Conservation (phyloP, 2,888 invertebrate genomes). For the Entomobrya multifasciata region DNA sequence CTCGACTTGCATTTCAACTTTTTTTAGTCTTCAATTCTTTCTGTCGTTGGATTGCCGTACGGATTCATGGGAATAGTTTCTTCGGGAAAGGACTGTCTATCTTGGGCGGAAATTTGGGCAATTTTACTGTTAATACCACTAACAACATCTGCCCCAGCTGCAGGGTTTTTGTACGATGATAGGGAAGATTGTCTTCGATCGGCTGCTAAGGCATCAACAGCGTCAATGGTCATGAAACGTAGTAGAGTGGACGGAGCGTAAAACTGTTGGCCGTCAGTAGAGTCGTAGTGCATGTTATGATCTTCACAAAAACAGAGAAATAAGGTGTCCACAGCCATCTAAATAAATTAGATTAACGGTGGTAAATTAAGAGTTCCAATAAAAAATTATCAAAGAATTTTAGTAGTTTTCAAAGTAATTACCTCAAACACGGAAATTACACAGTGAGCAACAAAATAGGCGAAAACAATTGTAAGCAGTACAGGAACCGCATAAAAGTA, state of each 20-base stretch:
- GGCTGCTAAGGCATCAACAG: conserved; percentile 73
- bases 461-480: conserved; percentile 90
- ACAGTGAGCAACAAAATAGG: conserved; percentile 96
- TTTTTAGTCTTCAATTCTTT: conserved; percentile 52
- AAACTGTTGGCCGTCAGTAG: conserved; percentile 77
- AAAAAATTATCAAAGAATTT: not conserved
- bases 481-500: conserved; percentile 94
- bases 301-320: conserved; percentile 97
- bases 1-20: not conserved
- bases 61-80: conserved; percentile 78
- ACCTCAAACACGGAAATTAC: conserved; percentile 97
- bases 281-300: conserved; percentile 88
- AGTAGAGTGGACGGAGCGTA: conserved; percentile 74
- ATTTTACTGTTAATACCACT: conserved; percentile 19
- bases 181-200: conserved; percentile 54
- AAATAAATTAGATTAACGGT: conserved; percentile 80
- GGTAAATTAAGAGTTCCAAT: no score
- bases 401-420: conserved; percentile 70
- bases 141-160: no score
- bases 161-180: conserved; percentile 16
- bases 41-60: conserved; percentile 58
- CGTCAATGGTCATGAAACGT: conserved; percentile 77
- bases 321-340: conserved; percentile 97
- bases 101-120: conserved; percentile 40
- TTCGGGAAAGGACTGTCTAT: conserved; percentile 70